Conservation (phyloP, 2,113 vertebrate species). For the Puffinus mauretanicus region DNA sequence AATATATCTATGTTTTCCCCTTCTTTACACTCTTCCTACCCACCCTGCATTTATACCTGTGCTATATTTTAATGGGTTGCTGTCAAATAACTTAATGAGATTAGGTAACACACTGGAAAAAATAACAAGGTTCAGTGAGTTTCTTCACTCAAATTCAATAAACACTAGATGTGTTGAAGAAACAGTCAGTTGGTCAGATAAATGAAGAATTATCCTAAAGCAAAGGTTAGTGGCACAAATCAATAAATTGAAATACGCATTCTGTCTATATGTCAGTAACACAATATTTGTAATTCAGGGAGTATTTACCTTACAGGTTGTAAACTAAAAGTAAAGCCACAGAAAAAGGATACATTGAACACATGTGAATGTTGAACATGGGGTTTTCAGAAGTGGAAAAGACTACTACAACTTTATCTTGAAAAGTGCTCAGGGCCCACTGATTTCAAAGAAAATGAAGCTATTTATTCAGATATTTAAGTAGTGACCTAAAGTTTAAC, state of each 20-base stretch:
- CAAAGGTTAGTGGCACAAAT: constrained; percentile 37
- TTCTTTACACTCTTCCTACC: background rate
- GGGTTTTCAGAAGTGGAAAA: background rate
- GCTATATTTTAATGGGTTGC: background rate
- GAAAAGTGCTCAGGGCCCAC: background rate
- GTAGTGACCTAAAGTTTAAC: background rate
- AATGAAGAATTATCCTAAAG: constrained; percentile 24
- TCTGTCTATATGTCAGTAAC: background rate
- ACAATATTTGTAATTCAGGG: background rate
- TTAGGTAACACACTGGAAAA: background rate
- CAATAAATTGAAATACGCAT: constrained; percentile 24
- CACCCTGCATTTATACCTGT: background rate
- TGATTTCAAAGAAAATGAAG: background rate
- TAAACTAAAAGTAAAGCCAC: constrained; percentile 6
- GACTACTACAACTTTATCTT: background rate
- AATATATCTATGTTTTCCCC: background rate
- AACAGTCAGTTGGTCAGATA: constrained; percentile 10
- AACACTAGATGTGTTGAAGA: constrained; percentile 23
- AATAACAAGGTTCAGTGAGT: background rate
- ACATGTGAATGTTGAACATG: background rate
- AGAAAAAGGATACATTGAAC: background rate
- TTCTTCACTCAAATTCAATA: constrained; percentile 36
- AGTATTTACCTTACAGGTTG: background rate
- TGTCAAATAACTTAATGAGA: constrained; percentile 17
- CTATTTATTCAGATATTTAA: background rate